Percentiles rank a stretch among this genome's conserved stretches.
Evolutionary conservation across 2,888 invertebrate species (phyloP).

Genomic region (Acleris cristana): DNA sequence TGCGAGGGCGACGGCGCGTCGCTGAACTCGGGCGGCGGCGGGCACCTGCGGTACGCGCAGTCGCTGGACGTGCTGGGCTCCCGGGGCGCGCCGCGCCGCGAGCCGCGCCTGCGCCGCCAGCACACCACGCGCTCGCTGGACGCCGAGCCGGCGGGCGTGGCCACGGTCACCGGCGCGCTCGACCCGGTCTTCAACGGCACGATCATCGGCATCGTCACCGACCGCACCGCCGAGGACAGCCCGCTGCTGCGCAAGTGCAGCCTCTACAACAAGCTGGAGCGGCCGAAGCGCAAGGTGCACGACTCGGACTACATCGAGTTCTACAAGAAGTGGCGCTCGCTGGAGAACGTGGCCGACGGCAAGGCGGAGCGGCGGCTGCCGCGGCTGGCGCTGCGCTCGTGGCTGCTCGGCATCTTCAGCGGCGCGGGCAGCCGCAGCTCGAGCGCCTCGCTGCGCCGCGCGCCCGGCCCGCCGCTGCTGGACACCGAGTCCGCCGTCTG

Average conservation of each 20-base stretch:
- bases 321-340: slow-evolving; percentile 90
- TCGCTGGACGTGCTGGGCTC: slow-evolving; percentile 59
- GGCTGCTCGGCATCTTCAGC: slow-evolving; percentile 90
- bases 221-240: slow-evolving; percentile 69
- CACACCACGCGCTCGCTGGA: slow-evolving; percentile 69
- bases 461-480: slow-evolving; percentile 65
- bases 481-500: slow-evolving; percentile 79
- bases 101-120: slow-evolving; percentile 54
- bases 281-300: slow-evolving; percentile 67
- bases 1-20: slow-evolving; percentile 59
- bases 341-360: slow-evolving; percentile 86
- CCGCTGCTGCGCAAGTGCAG: slow-evolving; percentile 78
- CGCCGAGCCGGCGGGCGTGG: slow-evolving; percentile 60
- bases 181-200: slow-evolving; percentile 71
- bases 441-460: slow-evolving; percentile 73
- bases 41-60: slow-evolving; percentile 57
- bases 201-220: slow-evolving; percentile 66
- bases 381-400: slow-evolving; percentile 87
- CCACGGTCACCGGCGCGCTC: slow-evolving; percentile 65
- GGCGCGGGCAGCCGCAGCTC: slow-evolving; percentile 88
- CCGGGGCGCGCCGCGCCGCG: slow-evolving; percentile 39
- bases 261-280: slow-evolving; percentile 67
- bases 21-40: slow-evolving; percentile 42
- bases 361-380: slow-evolving; percentile 77
- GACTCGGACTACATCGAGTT: slow-evolving; percentile 77